Conservation (phyloP, 2,113 vertebrate species). For the Canis aureus region DNA sequence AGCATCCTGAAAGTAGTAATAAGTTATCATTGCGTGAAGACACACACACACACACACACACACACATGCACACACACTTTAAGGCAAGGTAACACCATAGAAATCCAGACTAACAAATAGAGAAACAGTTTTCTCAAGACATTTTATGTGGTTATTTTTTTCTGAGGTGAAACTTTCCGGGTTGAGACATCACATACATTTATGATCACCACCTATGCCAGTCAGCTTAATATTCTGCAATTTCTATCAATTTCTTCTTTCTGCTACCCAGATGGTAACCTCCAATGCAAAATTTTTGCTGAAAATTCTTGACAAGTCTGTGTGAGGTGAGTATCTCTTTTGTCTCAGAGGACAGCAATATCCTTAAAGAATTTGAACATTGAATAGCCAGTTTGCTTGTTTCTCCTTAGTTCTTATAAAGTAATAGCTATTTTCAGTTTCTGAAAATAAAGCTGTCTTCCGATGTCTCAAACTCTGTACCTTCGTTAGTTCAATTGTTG, state of each 20-base stretch:
- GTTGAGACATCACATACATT: constrained; percentile 55
- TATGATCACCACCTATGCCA: constrained; percentile 60
- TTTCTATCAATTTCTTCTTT: constrained; percentile 75
- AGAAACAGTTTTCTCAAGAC: not conserved
- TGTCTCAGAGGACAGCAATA: constrained; percentile 72
- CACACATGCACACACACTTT: accelerated
- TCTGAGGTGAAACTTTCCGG: constrained; percentile 36
- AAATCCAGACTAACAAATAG: not conserved
- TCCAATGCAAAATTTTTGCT: constrained; percentile 70
- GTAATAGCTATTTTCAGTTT: constrained; percentile 65
- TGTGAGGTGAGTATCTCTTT: constrained; percentile 61
- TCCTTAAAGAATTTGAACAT: constrained; percentile 78
- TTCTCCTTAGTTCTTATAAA: constrained; percentile 77
- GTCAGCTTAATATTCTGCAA: constrained; percentile 58
- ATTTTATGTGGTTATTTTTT: not conserved
- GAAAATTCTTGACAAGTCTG: constrained; percentile 25
- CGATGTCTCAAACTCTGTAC: constrained; percentile 63
- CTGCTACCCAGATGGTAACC: constrained; percentile 45
- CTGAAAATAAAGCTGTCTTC: constrained; percentile 19
- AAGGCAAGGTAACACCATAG: not conserved
- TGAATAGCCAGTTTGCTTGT: constrained; percentile 66
- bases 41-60: not conserved
- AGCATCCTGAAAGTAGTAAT: not conserved
- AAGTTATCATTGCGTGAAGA: not conserved
- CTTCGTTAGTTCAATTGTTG: constrained; percentile 72